Evolutionary conservation across 2,113 vertebrate species (phyloP), one percentile per base, ranked within the genome.

Genomic region (Hoplias malabaricus): DNA sequence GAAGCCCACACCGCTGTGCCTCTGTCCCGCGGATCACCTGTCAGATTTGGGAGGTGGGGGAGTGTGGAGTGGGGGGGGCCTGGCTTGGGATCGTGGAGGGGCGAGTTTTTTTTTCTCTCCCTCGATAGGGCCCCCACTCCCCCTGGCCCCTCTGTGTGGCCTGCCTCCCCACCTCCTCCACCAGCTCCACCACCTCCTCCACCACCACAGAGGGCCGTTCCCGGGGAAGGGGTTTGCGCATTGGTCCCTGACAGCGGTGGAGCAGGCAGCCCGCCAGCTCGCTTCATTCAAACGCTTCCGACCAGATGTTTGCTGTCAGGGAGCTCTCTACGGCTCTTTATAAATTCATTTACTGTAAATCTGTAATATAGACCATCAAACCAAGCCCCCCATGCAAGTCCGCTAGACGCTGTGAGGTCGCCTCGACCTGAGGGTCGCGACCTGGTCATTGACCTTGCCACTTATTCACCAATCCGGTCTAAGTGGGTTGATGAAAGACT

Each of bases 221-320:
- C n/a, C 74, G 72, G 34, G 57, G 81, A 90, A 88, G 84, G 82
- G 87, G 79, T 80, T 77, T 83, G 74, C 76, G 78, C 80, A 72
- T 77, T 84, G 85, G 88, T 84, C 85, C 81, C 80, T 85, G 69
- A 62, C 57, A 78, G 54, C 74, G 85, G 84, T 79, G 82, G 82
- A 77, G 67, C 70, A 78, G 87, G 89, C 85, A 86, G 78, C 68
- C 78, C 33, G 89, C 90, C 90, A 91, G 74, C 73, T 87, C 74
- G 66, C 84, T 86, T 80, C 42, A 82, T 86, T 67, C 67, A 84
- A 86, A 82, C 84, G 77, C 80, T 83, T 84, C 85, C 77, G 82
- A 84, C 87, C 92, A 94, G 91, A 92, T 94, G 90, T 91, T 93
- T 63, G 84, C 73, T 87, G 77, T 92, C 90, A 87, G 82, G 79